These are phyloP conservation scores for Tokudaia tokunoshimensis DNA, from an alignment of 2,797 vertebrate species.

Conservation along the genomic window DNA sequence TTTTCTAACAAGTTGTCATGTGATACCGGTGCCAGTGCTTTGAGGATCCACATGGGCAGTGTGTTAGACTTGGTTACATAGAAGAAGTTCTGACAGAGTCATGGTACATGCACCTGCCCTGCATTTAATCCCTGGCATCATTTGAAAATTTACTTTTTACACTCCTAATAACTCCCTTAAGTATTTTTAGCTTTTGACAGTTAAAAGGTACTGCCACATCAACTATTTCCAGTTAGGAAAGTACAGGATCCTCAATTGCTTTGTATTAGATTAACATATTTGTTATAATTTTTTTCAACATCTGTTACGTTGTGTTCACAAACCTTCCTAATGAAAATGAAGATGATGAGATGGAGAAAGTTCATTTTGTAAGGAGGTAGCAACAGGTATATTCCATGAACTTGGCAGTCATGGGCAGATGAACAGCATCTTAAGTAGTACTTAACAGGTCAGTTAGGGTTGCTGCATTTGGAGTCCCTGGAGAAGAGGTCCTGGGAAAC, in stretches of 20 bases:
- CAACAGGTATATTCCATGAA: background rate
- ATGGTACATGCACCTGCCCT: background rate
- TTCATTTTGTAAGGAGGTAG: background rate
- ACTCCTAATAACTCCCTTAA: background rate
- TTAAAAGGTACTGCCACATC: background rate
- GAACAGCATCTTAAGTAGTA: background rate
- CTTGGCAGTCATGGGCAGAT: background rate
- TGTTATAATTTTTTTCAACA: background rate
- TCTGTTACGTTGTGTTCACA: background rate
- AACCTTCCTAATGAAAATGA: conserved; percentile 8
- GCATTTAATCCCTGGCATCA: background rate
- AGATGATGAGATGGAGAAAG: background rate
- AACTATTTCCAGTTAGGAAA: background rate
- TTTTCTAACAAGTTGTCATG: background rate
- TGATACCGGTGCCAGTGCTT: background rate
- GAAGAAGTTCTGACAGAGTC: background rate
- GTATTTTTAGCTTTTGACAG: background rate
- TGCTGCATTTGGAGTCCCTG: background rate
- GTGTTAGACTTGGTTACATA: background rate
- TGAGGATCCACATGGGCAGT: background rate
- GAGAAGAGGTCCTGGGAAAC: background rate
- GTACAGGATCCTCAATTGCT: background rate
- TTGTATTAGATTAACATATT: background rate
- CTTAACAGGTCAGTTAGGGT: background rate
- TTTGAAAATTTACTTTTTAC: background rate